Base-by-base conservation (phyloP, 1,140 invertebrate genomes). In the Monochamus saltuarius region DNA sequence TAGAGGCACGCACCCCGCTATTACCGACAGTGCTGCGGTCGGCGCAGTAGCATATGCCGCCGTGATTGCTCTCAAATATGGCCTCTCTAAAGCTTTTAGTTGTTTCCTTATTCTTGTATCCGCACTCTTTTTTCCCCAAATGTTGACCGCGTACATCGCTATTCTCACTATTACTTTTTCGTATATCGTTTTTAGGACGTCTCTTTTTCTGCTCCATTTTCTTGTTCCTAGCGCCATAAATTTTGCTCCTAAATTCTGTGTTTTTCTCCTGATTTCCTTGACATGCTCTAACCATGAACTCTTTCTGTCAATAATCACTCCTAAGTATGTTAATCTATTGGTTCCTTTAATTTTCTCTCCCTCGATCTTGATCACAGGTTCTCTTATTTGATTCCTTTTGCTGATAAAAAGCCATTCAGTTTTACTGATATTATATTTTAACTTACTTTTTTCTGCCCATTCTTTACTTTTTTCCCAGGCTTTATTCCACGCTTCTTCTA, bases 391-490 rank as follows among this genome's bases (percentile, higher is more conserved):
- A 17, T 13, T 36, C 35, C 17, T 55, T 1, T 1, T 13, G 4
- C 8, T 1, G 37, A 51, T 37, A 38, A 64, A 66, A 38, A 68
- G 61, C 11, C 38, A 42, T 13, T 59, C 59, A 0, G 67, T 68
- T 34, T 66, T 68, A 0, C 54, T 19, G 10, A 14, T 19, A 35
- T 65, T 65, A 39, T 68, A 66, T 10, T 35, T 55, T 9, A 64
- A 17, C 53, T 51, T 54, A 16, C 38, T 34, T 34, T 22, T 19
- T 6, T 6, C 29, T 1, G 16, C 47, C 61, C 57, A 64, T 8
- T 1, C 7, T 7, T 38, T 8, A 19, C 53, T 52, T 6, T 29
- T 29, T 16, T 45, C 40, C 40, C 57, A 54, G 0, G 43, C 43
- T 10, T 19, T 17, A 9, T 16, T 42, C 65, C 53, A 66, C 19